phyloP scores from a whole-genome alignment of 2,113 vertebrate species.

The Rhinoptilus africanus region DNA sequence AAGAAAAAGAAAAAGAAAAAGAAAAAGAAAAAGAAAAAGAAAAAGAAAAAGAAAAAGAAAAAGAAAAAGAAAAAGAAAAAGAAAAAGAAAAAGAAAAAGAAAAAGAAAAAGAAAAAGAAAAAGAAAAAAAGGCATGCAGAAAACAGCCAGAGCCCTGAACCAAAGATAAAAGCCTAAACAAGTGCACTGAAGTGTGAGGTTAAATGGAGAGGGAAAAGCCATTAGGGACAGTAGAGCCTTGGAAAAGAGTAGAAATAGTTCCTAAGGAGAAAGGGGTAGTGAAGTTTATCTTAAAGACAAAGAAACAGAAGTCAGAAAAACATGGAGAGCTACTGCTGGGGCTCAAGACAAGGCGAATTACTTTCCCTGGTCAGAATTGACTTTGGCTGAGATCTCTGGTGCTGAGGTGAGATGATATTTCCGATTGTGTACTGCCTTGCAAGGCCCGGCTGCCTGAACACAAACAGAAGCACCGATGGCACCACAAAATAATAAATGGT shows the following conservation, averaged over 20 bases:
- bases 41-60: neutral
- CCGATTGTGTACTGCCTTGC: neutral
- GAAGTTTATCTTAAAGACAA: neutral
- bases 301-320: neutral
- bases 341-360: neutral
- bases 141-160: neutral
- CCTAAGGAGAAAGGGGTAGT: neutral
- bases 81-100: neutral
- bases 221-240: constrained; percentile 3
- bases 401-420: neutral
- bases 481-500: constrained; percentile 45
- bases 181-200: constrained; percentile 40
- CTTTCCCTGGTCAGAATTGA: neutral
- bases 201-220: constrained; percentile 26
- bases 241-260: constrained; percentile 9
- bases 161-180: constrained; percentile 22
- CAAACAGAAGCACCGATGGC: neutral
- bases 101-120: neutral
- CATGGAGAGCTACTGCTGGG: neutral
- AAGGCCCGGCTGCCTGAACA: neutral
- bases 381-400: neutral
- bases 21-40: too few relatives aligned
- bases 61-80: neutral
- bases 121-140: neutral
- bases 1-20: neutral